phyloP scores from a whole-genome alignment of 2,888 invertebrate genomes.

The Ferrisia virgata region DNA sequence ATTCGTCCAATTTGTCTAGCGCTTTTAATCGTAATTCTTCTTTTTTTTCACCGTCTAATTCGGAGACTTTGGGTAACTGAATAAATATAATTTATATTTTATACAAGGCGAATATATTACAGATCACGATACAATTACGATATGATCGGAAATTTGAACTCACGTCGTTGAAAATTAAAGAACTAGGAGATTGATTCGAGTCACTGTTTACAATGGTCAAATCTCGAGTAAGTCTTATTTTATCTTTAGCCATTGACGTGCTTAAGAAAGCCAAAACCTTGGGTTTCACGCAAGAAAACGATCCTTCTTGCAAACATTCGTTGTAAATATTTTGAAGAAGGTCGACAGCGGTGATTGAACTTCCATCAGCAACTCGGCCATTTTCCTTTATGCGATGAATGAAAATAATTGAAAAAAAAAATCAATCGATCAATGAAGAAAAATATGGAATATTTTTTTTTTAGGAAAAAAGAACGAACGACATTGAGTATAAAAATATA shows the following conservation, averaged over 20 bases:
- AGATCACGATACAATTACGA: background rate
- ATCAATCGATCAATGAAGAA: background rate
- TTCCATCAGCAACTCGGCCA: constrained; percentile 11
- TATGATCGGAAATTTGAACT: background rate
- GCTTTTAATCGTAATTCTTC: constrained; percentile 55
- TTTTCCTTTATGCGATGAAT: constrained; percentile 10
- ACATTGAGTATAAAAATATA: background rate
- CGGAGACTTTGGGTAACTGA: constrained; percentile 42
- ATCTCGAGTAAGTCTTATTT: constrained; percentile 71
- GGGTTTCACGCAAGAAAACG: constrained; percentile 67
- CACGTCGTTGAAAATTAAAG: constrained; percentile 45
- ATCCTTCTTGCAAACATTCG: constrained; percentile 43
- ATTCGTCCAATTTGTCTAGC: constrained; percentile 70
- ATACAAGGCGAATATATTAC: too few relatives aligned
- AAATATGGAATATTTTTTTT: background rate
- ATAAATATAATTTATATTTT: too few relatives aligned
- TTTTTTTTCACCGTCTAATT: constrained; percentile 54
- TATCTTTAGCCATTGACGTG: constrained; percentile 56
- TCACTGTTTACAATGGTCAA: constrained; percentile 63
- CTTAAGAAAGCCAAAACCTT: constrained; percentile 74
- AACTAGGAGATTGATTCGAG: constrained; percentile 47
- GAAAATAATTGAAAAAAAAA: background rate
- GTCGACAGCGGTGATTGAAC: constrained; percentile 33
- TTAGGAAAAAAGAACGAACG: background rate
- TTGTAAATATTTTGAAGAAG: constrained; percentile 43